These are phyloP conservation scores for Diploscapter pachys DNA, from an alignment of 1,140 invertebrate species.

Conservation along the genomic window DNA sequence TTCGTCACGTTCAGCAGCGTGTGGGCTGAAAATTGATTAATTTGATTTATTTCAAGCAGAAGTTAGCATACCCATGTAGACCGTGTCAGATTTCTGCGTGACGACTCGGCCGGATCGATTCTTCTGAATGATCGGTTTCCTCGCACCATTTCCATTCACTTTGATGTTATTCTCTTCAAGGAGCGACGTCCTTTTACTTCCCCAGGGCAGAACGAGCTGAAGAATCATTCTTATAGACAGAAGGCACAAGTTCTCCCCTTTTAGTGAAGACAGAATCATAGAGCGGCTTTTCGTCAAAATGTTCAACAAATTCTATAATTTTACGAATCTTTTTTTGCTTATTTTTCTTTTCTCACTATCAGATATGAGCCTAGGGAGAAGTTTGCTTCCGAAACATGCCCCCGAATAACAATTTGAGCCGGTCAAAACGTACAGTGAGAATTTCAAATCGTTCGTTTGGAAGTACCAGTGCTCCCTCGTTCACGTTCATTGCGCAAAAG, in stretches of 20 bases:
- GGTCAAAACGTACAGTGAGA: too few species aligned
- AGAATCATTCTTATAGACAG: not conserved
- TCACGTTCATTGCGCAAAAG: too few species aligned
- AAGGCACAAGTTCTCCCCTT: not conserved
- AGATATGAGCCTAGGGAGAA: too few species aligned
- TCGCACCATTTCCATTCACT: not conserved
- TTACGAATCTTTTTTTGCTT: not conserved
- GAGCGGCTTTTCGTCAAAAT: not conserved
- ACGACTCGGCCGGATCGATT: slow-evolving; percentile 9
- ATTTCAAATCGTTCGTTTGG: too few species aligned
- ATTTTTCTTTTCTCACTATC: too few species aligned
- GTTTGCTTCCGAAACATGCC: too few species aligned
- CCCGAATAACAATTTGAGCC: too few species aligned
- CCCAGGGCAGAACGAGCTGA: not conserved
- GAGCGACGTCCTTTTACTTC: slow-evolving; percentile 3
- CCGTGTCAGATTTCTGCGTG: not conserved
- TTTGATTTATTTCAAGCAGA: slow-evolving; percentile 1
- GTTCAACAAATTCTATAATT: slow-evolving; percentile 7
- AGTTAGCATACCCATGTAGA: not conserved
- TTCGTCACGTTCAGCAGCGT: slow-evolving; percentile 11
- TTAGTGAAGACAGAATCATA: too few species aligned
- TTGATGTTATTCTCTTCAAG: slow-evolving; percentile 2
- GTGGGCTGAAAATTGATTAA: slow-evolving; percentile 12
- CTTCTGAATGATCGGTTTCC: not conserved
- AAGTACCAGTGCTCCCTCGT: too few species aligned